These are phyloP conservation scores for Pantala flavescens DNA, from an alignment of 1,140 invertebrate genomes.

Conservation along the genomic window DNA sequence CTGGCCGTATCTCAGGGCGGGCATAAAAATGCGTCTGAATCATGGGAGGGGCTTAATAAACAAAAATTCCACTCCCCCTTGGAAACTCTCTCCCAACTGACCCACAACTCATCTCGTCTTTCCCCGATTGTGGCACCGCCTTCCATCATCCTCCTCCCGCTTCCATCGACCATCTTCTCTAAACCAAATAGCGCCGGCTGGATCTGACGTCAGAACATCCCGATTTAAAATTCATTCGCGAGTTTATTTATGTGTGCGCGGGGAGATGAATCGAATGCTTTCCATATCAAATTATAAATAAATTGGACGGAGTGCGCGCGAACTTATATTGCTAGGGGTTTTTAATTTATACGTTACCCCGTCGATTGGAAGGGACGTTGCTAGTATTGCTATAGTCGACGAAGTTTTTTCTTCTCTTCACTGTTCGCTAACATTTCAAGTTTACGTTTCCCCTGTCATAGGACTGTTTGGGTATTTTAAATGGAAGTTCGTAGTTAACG, in stretches of 20 bases:
- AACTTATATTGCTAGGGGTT: too few relatives aligned
- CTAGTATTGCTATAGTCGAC: too few relatives aligned
- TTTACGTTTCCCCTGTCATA: too few relatives aligned
- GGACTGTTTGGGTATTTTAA: too few relatives aligned
- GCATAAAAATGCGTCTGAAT: not conserved
- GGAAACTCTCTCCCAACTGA: not conserved
- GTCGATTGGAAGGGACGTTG: too few relatives aligned
- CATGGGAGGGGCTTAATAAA: not conserved
- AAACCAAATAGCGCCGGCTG: not conserved
- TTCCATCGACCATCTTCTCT: not conserved
- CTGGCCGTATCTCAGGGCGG: not conserved
- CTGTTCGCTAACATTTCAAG: too few relatives aligned
- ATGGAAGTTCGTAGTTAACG: too few relatives aligned
- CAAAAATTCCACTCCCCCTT: not conserved
- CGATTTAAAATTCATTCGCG: conserved; percentile 6
- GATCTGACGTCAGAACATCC: not conserved
- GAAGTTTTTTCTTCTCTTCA: too few relatives aligned
- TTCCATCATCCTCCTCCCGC: not conserved
- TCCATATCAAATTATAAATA: too few relatives aligned
- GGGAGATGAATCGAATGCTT: too few relatives aligned
- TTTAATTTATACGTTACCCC: too few relatives aligned
- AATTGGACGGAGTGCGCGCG: too few relatives aligned
- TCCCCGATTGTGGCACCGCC: not conserved
- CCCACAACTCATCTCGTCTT: not conserved
- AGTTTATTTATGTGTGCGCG: not conserved